A percentile compares a stretch with the other conserved stretches of the same genome.
These are phyloP conservation scores for Lepetodrilus schrolli DNA, from an alignment of 2,888 invertebrate species.

Conservation along the genomic window DNA sequence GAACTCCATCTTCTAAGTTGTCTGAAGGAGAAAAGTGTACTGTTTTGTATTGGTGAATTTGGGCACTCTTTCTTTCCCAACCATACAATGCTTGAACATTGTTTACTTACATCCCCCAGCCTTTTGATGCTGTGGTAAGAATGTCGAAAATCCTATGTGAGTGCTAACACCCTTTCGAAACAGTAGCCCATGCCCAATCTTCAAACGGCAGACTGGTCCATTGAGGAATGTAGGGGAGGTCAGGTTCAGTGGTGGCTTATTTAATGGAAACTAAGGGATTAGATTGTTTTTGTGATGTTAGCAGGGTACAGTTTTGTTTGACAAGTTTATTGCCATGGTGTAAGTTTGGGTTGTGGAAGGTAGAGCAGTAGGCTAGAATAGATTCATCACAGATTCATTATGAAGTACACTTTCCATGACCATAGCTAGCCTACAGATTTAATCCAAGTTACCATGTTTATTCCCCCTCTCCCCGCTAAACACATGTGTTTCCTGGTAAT, in stretches of 20 bases:
- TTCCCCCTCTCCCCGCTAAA: too few species aligned
- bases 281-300: neutral
- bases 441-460: too few species aligned
- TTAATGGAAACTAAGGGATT: neutral
- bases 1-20: too few species aligned
- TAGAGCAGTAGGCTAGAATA: too few species aligned
- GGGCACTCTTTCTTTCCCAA: too few species aligned
- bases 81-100: too few species aligned
- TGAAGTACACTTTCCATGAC: too few species aligned
- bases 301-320: neutral
- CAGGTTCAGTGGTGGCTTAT: neutral
- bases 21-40: too few species aligned
- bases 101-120: constrained; percentile 12
- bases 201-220: neutral
- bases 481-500: too few species aligned
- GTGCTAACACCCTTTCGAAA: neutral
- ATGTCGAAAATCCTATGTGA: constrained; percentile 5
- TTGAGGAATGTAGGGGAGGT: constrained; percentile 8
- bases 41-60: too few species aligned
- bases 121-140: constrained; percentile 23
- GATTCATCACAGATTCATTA: too few species aligned
- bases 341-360: neutral
- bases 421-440: too few species aligned
- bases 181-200: neutral
- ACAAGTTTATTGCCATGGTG: neutral